Evolutionary conservation across 2,888 invertebrate species (phyloP), one percentile per base, ranked within the genome.

Genomic region (Eilema sororculum): DNA sequence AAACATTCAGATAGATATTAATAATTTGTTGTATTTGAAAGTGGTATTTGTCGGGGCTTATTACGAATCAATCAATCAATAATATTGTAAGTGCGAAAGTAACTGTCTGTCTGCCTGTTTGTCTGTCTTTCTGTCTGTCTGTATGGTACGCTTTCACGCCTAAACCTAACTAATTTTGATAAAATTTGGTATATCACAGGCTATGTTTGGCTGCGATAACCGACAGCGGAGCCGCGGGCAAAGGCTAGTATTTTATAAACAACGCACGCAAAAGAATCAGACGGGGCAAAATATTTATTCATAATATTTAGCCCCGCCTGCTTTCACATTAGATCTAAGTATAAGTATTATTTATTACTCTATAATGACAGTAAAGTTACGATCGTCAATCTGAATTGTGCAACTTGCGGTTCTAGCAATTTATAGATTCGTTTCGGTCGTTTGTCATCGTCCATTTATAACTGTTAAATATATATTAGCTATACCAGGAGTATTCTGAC

Each of bases 321-420:
- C 52, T 9, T 52, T 52, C 52, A 52, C 20, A 52, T 52, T 52
- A n/a, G 0, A n/a, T n/a, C 52, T 52, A n/a, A n/a, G n/a, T n/a
- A 52, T 52, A 52, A 52, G 52, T 52, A n/a, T n/a, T 52, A 52
- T 52, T 52, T 52, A 52, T 52, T 52, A 52, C 52, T 52, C n/a
- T 52, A 2, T 46, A 20, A 46, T 46, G 20, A 52, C 52, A 52
- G 52, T n/a, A n/a, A 52, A 52, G 20, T 52, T 52, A 52, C n/a
- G 52, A 52, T 52, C n/a, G 52, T 52, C 52, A 52, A 52, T 52
- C 52, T 52, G n/a, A 52, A 52, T 52, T 52, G 52, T n/a, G 52
- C 52, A 52, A n/a, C 8, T 52, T n/a, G 52, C n/a, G 20, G 46
- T 46, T 46, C 20, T 46, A 46, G 20, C 46, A 20, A 52, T 52